phyloP scores from a whole-genome alignment of 2,797 vertebrate genomes.

The Pelochelys cantorii region DNA sequence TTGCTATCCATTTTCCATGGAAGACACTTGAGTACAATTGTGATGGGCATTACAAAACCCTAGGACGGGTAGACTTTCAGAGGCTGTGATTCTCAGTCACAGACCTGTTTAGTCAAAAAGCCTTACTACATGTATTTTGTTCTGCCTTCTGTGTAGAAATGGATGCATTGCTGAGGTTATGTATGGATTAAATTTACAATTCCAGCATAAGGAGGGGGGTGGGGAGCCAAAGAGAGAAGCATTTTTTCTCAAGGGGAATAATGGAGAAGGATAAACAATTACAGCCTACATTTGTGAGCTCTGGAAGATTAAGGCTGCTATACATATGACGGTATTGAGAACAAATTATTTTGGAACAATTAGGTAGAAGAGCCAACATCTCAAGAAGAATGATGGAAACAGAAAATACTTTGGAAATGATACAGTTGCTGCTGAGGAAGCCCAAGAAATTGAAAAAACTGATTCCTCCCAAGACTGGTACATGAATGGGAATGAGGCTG shows the following conservation, averaged over 20 bases:
- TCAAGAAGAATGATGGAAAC: constrained; percentile 48
- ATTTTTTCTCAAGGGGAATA: constrained; percentile 18
- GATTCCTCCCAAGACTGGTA: neutral
- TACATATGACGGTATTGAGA: constrained; percentile 8
- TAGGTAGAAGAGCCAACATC: constrained; percentile 11
- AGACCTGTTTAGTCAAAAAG: neutral
- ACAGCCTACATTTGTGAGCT: constrained; percentile 21
- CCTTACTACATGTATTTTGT: neutral
- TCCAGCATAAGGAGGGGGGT: constrained; percentile 16
- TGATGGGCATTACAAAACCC: too few species aligned
- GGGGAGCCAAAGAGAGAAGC: constrained; percentile 1
- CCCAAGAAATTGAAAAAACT: constrained; percentile 22
- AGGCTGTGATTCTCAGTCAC: neutral
- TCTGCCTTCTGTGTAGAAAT: neutral
- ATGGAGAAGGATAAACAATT: constrained; percentile 30
- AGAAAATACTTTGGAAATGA: constrained; percentile 15
- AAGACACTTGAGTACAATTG: neutral
- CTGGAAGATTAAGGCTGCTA: neutral
- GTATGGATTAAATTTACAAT: constrained; percentile 19
- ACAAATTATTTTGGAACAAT: constrained; percentile 50
- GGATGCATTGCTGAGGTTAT: neutral
- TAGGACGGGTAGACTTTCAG: neutral
- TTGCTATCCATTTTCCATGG: neutral
- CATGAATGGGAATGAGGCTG: constrained; percentile 56
- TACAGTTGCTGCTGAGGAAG: constrained; percentile 26